Conservation (phyloP, 64 coral and sea anemone genomes). For the Pachyseris speciosa region DNA sequence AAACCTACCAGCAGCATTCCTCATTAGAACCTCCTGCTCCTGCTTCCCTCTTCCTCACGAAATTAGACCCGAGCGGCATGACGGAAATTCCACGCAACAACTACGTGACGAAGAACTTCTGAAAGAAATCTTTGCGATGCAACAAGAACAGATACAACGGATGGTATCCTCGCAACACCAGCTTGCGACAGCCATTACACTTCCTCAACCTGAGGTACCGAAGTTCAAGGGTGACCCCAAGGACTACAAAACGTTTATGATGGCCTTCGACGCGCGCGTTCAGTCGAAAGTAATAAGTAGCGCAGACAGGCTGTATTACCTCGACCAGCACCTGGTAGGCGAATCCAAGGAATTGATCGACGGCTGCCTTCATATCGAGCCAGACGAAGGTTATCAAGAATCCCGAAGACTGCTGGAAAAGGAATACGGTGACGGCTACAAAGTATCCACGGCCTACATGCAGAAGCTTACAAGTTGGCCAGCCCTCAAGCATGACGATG, state of each 20-base stretch:
- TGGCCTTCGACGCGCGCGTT: slow-evolving; percentile 45
- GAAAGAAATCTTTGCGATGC: background rate
- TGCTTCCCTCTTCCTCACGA: too few relatives aligned
- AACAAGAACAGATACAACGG: background rate
- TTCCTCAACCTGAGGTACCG: background rate
- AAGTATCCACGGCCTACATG: slow-evolving; percentile 6
- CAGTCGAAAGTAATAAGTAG: background rate
- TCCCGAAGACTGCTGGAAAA: background rate
- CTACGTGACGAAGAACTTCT: too few relatives aligned
- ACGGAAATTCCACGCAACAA: too few relatives aligned
- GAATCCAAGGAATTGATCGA: slow-evolving; percentile 12
- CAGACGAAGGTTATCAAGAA: slow-evolving; percentile 23
- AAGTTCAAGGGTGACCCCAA: slow-evolving; percentile 18
- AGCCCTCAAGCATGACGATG: background rate
- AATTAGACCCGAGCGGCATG: too few relatives aligned
- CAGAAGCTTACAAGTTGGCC: background rate
- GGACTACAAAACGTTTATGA: slow-evolving; percentile 8
- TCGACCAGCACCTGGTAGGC: slow-evolving; percentile 15
- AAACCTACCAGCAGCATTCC: too few relatives aligned
- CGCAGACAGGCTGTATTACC: slow-evolving; percentile 48
- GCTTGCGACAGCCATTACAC: background rate
- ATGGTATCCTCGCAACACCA: slow-evolving; percentile 2
- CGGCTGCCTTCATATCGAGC: slow-evolving; percentile 17
- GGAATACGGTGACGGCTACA: slow-evolving; percentile 36
- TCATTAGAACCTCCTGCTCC: too few relatives aligned